These are phyloP conservation scores for Pedicia rivosa DNA, from an alignment of 2,888 invertebrate genomes.

Conservation along the genomic window DNA sequence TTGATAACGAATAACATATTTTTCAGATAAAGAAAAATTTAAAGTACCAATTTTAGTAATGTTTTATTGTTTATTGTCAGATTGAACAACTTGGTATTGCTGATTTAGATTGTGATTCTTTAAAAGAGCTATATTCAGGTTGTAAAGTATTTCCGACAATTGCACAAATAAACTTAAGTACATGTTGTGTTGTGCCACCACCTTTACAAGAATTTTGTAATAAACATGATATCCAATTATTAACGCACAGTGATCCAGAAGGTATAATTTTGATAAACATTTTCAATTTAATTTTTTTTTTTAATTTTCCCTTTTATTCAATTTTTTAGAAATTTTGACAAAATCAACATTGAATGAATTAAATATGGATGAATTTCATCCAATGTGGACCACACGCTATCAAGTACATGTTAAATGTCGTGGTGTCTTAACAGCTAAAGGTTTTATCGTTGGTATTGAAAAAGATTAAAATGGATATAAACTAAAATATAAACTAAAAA, in stretches of 20 bases:
- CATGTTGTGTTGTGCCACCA: slow-evolving; percentile 89
- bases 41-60: too few species aligned
- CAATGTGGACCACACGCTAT: slow-evolving; percentile 72
- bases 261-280: slow-evolving; percentile 35
- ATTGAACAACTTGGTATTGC: slow-evolving; percentile 67
- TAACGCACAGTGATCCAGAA: slow-evolving; percentile 90
- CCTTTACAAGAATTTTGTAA: slow-evolving; percentile 79
- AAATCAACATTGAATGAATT: slow-evolving; percentile 38
- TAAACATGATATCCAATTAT: slow-evolving; percentile 75
- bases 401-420: slow-evolving; percentile 81
- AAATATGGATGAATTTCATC: slow-evolving; percentile 32
- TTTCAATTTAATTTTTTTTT: slow-evolving; percentile 6
- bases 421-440: slow-evolving; percentile 81
- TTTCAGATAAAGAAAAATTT: too few species aligned
- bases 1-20: too few species aligned
- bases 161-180: slow-evolving; percentile 82
- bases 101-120: slow-evolving; percentile 70
- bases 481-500: too few species aligned
- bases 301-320: slow-evolving; percentile 5
- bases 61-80: slow-evolving; percentile 14
- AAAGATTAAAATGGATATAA: too few species aligned
- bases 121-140: slow-evolving; percentile 59
- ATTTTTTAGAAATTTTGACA: slow-evolving; percentile 35
- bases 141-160: slow-evolving; percentile 69
- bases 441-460: slow-evolving; percentile 47